phyloP scores from a whole-genome alignment of 2,797 vertebrate species.

The Luscinia megarhynchos region DNA sequence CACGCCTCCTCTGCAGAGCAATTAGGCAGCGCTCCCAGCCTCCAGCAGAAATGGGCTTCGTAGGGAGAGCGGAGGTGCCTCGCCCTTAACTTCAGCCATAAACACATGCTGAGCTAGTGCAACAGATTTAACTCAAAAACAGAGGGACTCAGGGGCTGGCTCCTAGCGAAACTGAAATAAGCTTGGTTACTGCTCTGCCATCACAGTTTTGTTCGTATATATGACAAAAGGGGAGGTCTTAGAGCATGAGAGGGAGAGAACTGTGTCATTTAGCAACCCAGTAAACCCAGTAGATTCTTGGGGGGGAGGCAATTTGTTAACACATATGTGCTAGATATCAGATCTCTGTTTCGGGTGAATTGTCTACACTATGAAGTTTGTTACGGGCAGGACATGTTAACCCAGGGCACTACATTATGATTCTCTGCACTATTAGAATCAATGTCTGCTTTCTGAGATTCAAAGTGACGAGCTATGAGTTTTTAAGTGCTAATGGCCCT shows the following conservation, averaged over 20 bases:
- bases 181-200: background rate
- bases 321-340: background rate
- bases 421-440: background rate
- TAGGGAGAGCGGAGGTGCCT: background rate
- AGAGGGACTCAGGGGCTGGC: background rate
- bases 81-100: background rate
- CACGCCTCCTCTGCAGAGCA: conserved; percentile 41
- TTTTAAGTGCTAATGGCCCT: background rate
- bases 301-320: background rate
- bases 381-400: background rate
- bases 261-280: background rate
- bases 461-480: background rate
- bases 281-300: background rate
- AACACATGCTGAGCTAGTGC: background rate
- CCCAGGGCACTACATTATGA: accelerated
- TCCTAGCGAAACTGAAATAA: background rate
- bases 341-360: background rate
- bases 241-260: background rate
- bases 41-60: background rate
- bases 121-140: background rate
- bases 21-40: conserved; percentile 46
- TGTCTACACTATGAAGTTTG: background rate
- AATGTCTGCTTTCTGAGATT: background rate
- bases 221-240: background rate
- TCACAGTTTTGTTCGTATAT: background rate